These are phyloP conservation scores for Helicolenus hilgendorfi DNA, from an alignment of 2,797 vertebrate genomes.

Conservation along the genomic window DNA sequence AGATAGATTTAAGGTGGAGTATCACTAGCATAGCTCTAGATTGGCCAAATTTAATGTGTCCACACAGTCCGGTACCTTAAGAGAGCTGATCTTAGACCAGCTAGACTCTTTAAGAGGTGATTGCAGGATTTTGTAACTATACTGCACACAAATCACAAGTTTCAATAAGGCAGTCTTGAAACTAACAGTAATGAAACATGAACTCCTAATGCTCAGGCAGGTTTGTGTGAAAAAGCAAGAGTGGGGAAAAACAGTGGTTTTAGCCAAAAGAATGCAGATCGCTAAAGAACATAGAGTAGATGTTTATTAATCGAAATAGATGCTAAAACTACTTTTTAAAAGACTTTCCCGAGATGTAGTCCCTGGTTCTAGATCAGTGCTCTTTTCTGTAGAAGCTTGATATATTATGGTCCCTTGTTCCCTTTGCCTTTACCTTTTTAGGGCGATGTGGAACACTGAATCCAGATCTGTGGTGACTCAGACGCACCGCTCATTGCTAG, in stretches of 20 bases:
- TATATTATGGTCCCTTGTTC: not conserved
- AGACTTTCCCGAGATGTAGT: conserved; percentile 9
- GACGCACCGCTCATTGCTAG: conserved; percentile 6
- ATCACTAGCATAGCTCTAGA: not conserved
- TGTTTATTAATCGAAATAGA: not conserved
- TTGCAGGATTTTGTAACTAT: not conserved
- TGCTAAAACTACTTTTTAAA: not conserved
- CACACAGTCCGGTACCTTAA: not conserved
- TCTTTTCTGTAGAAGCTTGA: conserved; percentile 15
- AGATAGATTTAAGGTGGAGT: not conserved
- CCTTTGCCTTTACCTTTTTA: not conserved
- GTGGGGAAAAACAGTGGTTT: not conserved
- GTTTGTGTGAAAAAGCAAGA: not conserved
- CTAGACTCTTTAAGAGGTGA: not conserved
- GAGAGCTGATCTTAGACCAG: not conserved
- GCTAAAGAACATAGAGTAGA: not conserved
- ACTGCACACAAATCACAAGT: not conserved
- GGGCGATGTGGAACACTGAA: conserved; percentile 10
- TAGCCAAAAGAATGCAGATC: conserved; percentile 23
- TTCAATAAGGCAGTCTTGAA: not conserved
- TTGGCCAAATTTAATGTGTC: not conserved
- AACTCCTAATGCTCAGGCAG: not conserved
- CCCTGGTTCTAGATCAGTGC: conserved; percentile 6
- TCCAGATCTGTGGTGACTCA: conserved; percentile 15
- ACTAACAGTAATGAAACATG: not conserved